Conservation (phyloP, 2,797 vertebrate species). For the Remorina albescens region DNA sequence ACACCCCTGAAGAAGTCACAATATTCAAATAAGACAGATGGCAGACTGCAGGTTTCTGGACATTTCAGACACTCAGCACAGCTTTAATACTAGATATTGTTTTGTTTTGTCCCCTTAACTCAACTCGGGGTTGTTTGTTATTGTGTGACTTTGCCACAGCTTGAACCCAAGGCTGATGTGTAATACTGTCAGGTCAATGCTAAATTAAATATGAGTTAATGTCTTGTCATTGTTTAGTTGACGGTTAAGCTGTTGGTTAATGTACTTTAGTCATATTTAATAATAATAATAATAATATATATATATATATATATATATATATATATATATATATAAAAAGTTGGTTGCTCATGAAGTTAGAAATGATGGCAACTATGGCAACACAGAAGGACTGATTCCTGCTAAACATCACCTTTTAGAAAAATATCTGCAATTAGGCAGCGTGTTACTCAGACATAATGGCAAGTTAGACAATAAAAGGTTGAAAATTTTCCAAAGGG, state of each 20-base stretch:
- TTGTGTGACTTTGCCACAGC: neutral
- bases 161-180: neutral
- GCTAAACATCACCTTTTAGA: too few species aligned
- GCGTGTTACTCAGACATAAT: too few species aligned
- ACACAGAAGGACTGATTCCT: neutral
- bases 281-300: too few species aligned
- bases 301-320: too few species aligned
- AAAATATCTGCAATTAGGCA: too few species aligned
- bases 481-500: too few species aligned
- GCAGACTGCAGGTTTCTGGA: conserved; percentile 10
- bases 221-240: neutral
- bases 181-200: neutral
- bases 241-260: neutral
- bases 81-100: neutral
- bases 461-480: too few species aligned
- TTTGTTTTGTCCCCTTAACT: neutral
- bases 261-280: neutral
- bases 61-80: neutral
- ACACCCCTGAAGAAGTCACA: conserved; percentile 7
- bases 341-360: too few species aligned
- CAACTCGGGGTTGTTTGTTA: neutral
- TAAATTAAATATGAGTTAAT: neutral
- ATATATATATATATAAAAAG: too few species aligned
- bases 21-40: conserved; percentile 28
- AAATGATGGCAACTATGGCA: neutral